Evolutionary conservation across 2,113 vertebrate genomes (phyloP).

Genomic region (Onychorhynchus coronatus): DNA sequence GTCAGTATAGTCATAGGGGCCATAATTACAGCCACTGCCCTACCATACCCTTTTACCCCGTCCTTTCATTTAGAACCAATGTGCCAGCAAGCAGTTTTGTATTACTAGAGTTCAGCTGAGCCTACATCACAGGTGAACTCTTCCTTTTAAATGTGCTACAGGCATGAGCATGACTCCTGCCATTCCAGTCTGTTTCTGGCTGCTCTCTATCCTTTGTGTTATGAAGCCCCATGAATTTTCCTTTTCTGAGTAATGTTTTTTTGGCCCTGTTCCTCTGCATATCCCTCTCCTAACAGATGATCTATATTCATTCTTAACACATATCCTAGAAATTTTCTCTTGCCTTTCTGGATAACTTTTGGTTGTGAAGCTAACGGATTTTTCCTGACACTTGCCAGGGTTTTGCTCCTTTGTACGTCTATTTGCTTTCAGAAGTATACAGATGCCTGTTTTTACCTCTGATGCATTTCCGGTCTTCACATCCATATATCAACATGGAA

Average conservation of each 20-base stretch:
- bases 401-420: neutral
- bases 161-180: neutral
- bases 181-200: neutral
- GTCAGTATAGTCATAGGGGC: neutral
- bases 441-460: neutral
- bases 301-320: neutral
- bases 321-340: neutral
- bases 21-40: neutral
- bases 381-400: neutral
- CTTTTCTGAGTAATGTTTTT: neutral
- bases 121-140: neutral
- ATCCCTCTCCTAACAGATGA: neutral
- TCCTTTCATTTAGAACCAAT: neutral
- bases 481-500: neutral
- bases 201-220: neutral
- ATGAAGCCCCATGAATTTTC: neutral
- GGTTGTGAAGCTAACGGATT: neutral
- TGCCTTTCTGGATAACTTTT: neutral
- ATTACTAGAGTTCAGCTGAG: neutral
- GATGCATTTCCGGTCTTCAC: neutral
- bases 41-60: neutral
- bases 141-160: neutral
- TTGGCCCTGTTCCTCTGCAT: neutral
- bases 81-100: neutral
- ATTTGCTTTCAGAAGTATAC: neutral